Conservation (phyloP, 2,797 vertebrate species). For the Cetoscarus ocellatus region DNA sequence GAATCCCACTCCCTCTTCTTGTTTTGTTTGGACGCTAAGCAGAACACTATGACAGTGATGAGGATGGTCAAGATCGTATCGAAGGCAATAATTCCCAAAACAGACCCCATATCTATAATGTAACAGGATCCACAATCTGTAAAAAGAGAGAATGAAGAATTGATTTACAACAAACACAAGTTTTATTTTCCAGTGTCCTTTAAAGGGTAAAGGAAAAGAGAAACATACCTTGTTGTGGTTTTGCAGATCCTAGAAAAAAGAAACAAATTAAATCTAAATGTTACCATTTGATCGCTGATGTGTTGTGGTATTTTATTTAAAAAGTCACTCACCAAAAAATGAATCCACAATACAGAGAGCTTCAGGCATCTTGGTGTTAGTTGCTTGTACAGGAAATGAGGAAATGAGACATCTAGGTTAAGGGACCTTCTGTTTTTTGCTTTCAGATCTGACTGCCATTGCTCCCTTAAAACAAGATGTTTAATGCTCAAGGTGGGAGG, state of each 20-base stretch:
- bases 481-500: neutral
- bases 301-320: neutral
- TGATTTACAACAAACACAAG: slow-evolving; percentile 9
- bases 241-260: slow-evolving; percentile 69
- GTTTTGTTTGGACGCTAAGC: slow-evolving; percentile 64
- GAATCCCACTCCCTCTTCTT: slow-evolving; percentile 60
- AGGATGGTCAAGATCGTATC: slow-evolving; percentile 85
- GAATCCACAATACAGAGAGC: slow-evolving; percentile 66
- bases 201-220: neutral
- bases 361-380: slow-evolving; percentile 61
- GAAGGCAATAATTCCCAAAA: slow-evolving; percentile 78
- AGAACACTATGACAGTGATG: slow-evolving; percentile 80
- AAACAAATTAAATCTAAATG: slow-evolving; percentile 5
- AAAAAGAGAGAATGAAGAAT: slow-evolving; percentile 6
- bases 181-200: neutral
- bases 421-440: slow-evolving; percentile 19
- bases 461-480: slow-evolving; percentile 24
- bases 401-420: slow-evolving; percentile 18
- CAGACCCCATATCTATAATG: slow-evolving; percentile 71
- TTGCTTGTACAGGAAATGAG: slow-evolving; percentile 6
- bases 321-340: slow-evolving; percentile 77
- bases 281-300: neutral
- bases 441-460: slow-evolving; percentile 7
- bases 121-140: slow-evolving; percentile 80
- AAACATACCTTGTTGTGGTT: slow-evolving; percentile 75